Percentiles rank a stretch among this genome's conserved stretches.
Conservation (phyloP, 1,140 invertebrate genomes). For the Hormaphis cornu region DNA sequence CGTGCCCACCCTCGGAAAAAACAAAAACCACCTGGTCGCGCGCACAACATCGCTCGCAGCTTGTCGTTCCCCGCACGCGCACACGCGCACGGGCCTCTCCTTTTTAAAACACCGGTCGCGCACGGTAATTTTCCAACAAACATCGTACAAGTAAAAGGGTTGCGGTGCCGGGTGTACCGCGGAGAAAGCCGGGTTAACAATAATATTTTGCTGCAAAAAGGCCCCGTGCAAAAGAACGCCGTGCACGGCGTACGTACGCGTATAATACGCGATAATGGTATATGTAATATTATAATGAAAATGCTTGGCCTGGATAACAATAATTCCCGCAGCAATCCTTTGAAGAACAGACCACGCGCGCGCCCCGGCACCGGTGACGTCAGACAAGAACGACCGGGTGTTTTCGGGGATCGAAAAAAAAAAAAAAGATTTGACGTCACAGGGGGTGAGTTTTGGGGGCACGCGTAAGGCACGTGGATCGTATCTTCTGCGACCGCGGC, state of each 20-base stretch:
- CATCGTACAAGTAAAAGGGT: conserved; percentile 19
- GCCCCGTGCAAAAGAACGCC: background rate
- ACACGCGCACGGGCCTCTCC: too few species aligned
- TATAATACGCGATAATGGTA: background rate
- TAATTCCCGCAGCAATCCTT: background rate
- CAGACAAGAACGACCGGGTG: conserved; percentile 26
- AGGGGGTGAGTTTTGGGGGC: conserved; percentile 26
- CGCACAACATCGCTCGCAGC: background rate
- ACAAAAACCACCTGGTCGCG: conserved; percentile 15
- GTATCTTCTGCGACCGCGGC: background rate
- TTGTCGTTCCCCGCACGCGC: conserved; percentile 13
- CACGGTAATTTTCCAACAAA: conserved; percentile 18
- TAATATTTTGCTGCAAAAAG: background rate
- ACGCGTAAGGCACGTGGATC: conserved; percentile 30
- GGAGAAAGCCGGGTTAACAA: background rate
- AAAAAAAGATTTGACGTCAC: conserved; percentile 25
- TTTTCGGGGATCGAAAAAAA: background rate
- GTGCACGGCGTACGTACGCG: background rate
- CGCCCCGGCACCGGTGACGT: background rate
- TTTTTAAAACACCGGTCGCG: conserved; percentile 18
- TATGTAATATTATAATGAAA: background rate
- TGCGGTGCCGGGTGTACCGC: background rate
- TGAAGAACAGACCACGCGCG: conserved; percentile 9
- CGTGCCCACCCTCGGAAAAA: conserved; percentile 26
- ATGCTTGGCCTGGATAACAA: background rate